Evolutionary conservation across 2,113 vertebrate genomes (phyloP).

Genomic region (Aleadryas rufinucha): DNA sequence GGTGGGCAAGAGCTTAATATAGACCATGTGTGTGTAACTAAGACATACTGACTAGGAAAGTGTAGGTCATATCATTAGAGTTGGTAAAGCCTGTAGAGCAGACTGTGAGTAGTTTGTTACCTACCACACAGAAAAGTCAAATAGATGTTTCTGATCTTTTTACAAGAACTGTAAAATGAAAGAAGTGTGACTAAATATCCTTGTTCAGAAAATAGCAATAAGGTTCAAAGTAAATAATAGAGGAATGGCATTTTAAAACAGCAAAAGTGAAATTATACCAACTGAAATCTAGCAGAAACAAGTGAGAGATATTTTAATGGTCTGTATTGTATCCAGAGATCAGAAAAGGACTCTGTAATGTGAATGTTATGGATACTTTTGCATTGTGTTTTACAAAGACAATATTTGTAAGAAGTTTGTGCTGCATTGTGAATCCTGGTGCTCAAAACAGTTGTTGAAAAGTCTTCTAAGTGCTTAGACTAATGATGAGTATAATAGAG

Average conservation of each 20-base stretch:
- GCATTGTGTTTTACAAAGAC: background rate
- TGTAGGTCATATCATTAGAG: background rate
- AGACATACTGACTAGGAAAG: background rate
- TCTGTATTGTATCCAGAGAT: background rate
- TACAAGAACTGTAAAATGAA: background rate
- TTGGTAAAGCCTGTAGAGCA: background rate
- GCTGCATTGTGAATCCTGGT: background rate
- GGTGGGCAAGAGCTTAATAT: background rate
- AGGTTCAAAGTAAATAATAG: background rate
- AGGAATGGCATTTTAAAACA: background rate
- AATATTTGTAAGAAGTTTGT: background rate
- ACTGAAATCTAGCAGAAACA: background rate
- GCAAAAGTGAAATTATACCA: background rate
- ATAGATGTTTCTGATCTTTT: background rate
- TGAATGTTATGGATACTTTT: background rate
- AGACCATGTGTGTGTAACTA: background rate
- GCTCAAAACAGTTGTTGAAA: background rate
- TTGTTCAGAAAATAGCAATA: background rate
- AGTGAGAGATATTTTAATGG: background rate
- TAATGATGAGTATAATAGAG: background rate
- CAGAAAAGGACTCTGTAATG: background rate
- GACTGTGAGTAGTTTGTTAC: background rate
- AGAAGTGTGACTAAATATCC: background rate
- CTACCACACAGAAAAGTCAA: background rate
- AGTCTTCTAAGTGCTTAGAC: background rate